Base-by-base conservation (phyloP, 1,140 invertebrate genomes). In the Tetramorium simillimum region DNA sequence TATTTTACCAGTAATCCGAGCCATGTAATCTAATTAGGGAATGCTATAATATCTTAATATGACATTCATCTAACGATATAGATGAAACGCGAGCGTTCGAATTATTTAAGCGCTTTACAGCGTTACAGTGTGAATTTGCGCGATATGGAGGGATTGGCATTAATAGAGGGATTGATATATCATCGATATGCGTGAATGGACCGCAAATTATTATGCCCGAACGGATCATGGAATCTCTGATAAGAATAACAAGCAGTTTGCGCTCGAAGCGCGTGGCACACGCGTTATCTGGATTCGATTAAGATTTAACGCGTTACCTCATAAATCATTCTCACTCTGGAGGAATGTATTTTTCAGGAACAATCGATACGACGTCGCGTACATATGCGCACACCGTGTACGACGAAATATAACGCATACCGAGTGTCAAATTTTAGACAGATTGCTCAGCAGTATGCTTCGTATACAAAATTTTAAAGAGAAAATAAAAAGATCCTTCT, bases 261-360 rank as follows among this genome's bases (percentile, higher is more conserved):
- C 43, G 53, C n/a, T 43, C 10, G 21, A 14, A 58, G 40, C 18
- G 53, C 21, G 62, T 69, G 18, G 53, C 46, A 18, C 18, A 6
- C 67, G 67, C 24, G 53, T 73, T 84, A 84, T 60, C 80, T 33
- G 53, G 24, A 84, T 60, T 84, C 69, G 80, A 62, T 84, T 75
- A 60, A 75, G 80, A 84, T 84, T 84, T 73, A 73, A 84, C 69
- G 40, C 53, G 53, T 58, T 46, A 18, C 56, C 69, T 75, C 80
- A 62, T 75, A 84, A 73, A 84, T 84, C 80, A 84, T 60, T 24
- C 40, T 24, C 40, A 24, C 6, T 53, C 40, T 49, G 37, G 12
- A 46, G 46, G 46, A 28, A 69, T 18, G 21, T 82, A 84, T 84
- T 75, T 84, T 84, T 84, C 69, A 75, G 69, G 53, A 84, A 73